These are phyloP conservation scores for Melanostoma mellinum DNA, from an alignment of 2,888 invertebrate species.

Conservation along the genomic window DNA sequence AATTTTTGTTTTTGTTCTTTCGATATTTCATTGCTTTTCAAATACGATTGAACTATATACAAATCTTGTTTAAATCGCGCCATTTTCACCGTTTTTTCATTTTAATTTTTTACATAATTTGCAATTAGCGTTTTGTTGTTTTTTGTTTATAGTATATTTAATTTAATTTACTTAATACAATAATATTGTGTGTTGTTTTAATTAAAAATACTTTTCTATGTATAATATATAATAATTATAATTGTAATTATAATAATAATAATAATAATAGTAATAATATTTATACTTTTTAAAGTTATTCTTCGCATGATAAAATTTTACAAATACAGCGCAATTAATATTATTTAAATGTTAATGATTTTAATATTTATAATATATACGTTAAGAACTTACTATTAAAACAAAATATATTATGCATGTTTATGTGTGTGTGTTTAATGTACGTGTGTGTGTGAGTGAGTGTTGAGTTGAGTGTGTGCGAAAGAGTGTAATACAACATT, in stretches of 20 bases:
- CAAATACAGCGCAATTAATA: slow-evolving; percentile 63
- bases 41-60: slow-evolving; percentile 69
- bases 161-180: slow-evolving; percentile 72
- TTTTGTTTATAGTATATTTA: slow-evolving; percentile 49
- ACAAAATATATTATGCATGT: slow-evolving; percentile 30
- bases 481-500: slow-evolving; percentile 38
- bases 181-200: slow-evolving; percentile 63
- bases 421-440: slow-evolving; percentile 34
- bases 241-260: slow-evolving; percentile 42
- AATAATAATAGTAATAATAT: slow-evolving; percentile 22
- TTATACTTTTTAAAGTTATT: slow-evolving; percentile 23
- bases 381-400: slow-evolving; percentile 47
- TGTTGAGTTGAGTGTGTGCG: slow-evolving; percentile 21
- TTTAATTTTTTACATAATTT: slow-evolving; percentile 59
- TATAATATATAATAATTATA: slow-evolving; percentile 29
- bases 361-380: slow-evolving; percentile 32
- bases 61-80: slow-evolving; percentile 55
- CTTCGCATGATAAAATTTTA: slow-evolving; percentile 47
- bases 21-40: slow-evolving; percentile 62
- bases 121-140: slow-evolving; percentile 42
- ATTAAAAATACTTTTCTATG: slow-evolving; percentile 68
- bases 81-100: slow-evolving; percentile 28
- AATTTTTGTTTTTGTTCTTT: slow-evolving; percentile 54
- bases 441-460: slow-evolving; percentile 22
- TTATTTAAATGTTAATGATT: slow-evolving; percentile 43